A percentile compares a stretch with the other conserved stretches of the same genome.
Conservation (phyloP, 2,888 invertebrate species). For the Callosobruchus maculatus region DNA sequence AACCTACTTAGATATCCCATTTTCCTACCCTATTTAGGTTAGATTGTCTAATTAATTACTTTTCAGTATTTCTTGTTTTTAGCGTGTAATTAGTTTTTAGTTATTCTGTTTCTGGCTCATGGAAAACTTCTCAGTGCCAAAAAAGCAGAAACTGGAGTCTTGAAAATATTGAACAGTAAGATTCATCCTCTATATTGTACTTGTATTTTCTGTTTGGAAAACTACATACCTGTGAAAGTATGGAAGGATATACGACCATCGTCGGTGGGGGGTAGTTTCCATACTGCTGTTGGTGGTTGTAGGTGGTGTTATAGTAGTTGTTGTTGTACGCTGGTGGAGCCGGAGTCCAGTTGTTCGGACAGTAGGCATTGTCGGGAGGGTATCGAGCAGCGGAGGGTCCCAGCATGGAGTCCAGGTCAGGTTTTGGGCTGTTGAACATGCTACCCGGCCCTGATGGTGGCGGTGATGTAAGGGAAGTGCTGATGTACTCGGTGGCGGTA, state of each 20-base stretch:
- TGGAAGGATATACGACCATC: slow-evolving; percentile 70
- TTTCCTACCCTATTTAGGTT: too few relatives aligned
- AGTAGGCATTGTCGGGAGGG: slow-evolving; percentile 52
- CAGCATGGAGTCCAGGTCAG: slow-evolving; percentile 40
- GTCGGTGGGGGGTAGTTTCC: slow-evolving; percentile 57
- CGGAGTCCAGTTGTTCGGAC: slow-evolving; percentile 56
- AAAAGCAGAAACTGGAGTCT: slow-evolving; percentile 53
- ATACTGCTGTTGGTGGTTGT: slow-evolving; percentile 58
- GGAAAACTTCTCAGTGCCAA: too few relatives aligned
- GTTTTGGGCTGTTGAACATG: slow-evolving; percentile 38
- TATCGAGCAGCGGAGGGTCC: slow-evolving; percentile 34
- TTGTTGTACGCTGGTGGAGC: slow-evolving; percentile 46
- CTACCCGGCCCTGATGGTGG: slow-evolving; percentile 32
- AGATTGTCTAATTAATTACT: too few relatives aligned
- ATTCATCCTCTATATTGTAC: slow-evolving; percentile 41
- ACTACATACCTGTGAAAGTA: slow-evolving; percentile 33
- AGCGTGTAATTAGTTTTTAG: too few relatives aligned
- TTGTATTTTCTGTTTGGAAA: slow-evolving; percentile 8
- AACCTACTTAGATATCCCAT: too few relatives aligned
- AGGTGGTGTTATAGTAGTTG: slow-evolving; percentile 65
- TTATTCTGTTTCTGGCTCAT: too few relatives aligned
- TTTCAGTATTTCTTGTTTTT: too few relatives aligned
- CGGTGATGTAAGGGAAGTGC: slow-evolving; percentile 41
- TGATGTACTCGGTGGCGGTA: slow-evolving; percentile 40
- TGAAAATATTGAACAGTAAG: too few relatives aligned